Base-by-base conservation (phyloP, 2,797 vertebrate species). In the Limnodromus scolopaceus region DNA sequence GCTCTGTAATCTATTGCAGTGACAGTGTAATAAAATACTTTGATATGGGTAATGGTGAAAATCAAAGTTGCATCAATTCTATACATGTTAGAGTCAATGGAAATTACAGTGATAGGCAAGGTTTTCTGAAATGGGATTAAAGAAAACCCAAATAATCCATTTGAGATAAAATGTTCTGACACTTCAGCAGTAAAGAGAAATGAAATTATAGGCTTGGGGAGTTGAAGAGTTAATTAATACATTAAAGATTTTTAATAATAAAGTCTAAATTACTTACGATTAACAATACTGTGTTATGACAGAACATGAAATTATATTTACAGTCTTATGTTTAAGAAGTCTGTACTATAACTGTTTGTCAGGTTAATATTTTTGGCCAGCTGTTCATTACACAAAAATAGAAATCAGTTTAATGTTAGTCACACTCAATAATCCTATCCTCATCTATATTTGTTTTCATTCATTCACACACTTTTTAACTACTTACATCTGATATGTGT, bases 81-180 rank as follows among this genome's bases (percentile, higher is more conserved):
- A 8, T 75, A 79, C 70, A 38, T 77, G 87, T 93, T 89, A 18
- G 30, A 71, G 66, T 80, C 82, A 54, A 24, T 85, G 94, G 94
- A 94, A 96, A 96, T 97, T 92, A 85, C 75, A 90, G 90, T 48
- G 32, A 41, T n/a, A 66, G 36, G 65, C 74, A n/a, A 64, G 90
- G 71, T 8, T 97, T 91, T 95, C 92, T 94, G 92, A 94, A 96
- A 97, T 83, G 92, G 81, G 97, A 97, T 98, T 97, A 97, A 96
- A 97, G 93, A 66, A 90, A 93, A 79, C 85, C 84, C 86, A 89
- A 95, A 96, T 92, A 94, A 97, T 96, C 97, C 95, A 60, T 94
- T 92, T 77, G 92, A 96, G 96, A 96, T 94, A 92, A 97, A 97
- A 93, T 84, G 91, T 74, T 58, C 92, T 79, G 93, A 92, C 86